These are phyloP conservation scores for Liparis tanakae DNA, from an alignment of 2,797 vertebrate genomes.

Conservation along the genomic window DNA sequence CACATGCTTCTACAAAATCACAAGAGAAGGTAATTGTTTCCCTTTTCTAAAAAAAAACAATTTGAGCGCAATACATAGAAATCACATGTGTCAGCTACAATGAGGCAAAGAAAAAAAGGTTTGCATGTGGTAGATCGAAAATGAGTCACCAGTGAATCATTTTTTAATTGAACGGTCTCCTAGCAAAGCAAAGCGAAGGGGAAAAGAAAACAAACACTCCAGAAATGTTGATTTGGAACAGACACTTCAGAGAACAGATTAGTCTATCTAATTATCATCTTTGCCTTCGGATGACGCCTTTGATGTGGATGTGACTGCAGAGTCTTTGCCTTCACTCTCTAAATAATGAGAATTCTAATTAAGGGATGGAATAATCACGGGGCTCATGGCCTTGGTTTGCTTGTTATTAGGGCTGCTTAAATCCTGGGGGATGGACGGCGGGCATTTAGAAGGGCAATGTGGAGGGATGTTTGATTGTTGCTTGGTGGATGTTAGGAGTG, in stretches of 20 bases:
- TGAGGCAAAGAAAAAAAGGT: constrained; percentile 49
- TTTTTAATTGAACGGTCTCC: constrained; percentile 81
- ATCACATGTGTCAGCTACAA: constrained; percentile 64
- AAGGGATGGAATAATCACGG: constrained; percentile 82
- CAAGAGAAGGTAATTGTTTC: constrained; percentile 59
- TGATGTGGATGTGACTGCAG: constrained; percentile 83
- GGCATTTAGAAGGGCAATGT: constrained; percentile 77
- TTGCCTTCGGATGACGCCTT: constrained; percentile 82
- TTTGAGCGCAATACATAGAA: constrained; percentile 53
- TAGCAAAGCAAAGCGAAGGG: constrained; percentile 73
- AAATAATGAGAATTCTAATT: constrained; percentile 89
- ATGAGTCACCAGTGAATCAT: constrained; percentile 75
- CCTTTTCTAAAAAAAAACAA: constrained; percentile 59
- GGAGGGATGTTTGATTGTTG: constrained; percentile 68
- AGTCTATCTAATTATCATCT: constrained; percentile 85
- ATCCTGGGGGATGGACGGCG: constrained; percentile 79
- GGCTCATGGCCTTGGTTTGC: constrained; percentile 79
- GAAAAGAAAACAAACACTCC: constrained; percentile 80
- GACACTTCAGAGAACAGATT: constrained; percentile 82
- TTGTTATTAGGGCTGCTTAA: constrained; percentile 80
- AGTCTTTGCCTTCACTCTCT: constrained; percentile 75
- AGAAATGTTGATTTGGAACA: constrained; percentile 82
- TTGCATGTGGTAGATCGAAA: constrained; percentile 71
- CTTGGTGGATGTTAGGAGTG: constrained; percentile 71
- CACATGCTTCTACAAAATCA: constrained; percentile 29